phyloP scores from a whole-genome alignment of 2,888 invertebrate species.

The Hyles lineata region DNA sequence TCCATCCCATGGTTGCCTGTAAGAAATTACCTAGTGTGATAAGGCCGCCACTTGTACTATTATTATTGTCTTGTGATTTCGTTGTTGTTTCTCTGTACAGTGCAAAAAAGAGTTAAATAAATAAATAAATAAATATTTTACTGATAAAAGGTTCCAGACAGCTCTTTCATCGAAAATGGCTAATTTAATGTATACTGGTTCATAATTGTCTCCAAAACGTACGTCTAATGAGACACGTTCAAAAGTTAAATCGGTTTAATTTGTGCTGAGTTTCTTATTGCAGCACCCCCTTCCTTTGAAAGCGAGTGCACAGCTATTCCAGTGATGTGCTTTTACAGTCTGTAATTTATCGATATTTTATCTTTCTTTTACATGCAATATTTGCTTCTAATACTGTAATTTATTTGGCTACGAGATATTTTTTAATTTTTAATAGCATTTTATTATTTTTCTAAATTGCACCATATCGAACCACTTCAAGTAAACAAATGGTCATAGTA shows the following conservation, averaged over 20 bases:
- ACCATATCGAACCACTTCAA: too few relatives aligned
- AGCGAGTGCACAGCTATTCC: constrained; percentile 66
- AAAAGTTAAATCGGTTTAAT: constrained; percentile 82
- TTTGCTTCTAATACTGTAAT: neutral
- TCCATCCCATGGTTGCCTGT: too few relatives aligned
- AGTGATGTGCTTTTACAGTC: constrained; percentile 53
- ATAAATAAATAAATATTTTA: too few relatives aligned
- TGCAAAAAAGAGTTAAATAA: too few relatives aligned
- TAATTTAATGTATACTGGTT: constrained; percentile 51
- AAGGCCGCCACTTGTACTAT: too few relatives aligned
- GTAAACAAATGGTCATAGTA: too few relatives aligned
- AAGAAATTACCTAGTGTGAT: too few relatives aligned
- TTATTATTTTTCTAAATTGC: too few relatives aligned
- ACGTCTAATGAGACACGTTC: constrained; percentile 64
- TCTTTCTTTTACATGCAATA: neutral
- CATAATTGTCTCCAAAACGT: constrained; percentile 42
- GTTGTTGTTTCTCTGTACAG: too few relatives aligned
- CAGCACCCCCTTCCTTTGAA: constrained; percentile 66
- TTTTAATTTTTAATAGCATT: too few relatives aligned
- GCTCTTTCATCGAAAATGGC: neutral
- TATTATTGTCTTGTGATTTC: too few relatives aligned
- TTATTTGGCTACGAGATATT: too few relatives aligned
- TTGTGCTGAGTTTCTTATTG: constrained; percentile 74
- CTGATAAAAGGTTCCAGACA: neutral
- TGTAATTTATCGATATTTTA: constrained; percentile 37